Base-by-base conservation (phyloP, 2,888 invertebrate species). In the Apodemia zela region DNA sequence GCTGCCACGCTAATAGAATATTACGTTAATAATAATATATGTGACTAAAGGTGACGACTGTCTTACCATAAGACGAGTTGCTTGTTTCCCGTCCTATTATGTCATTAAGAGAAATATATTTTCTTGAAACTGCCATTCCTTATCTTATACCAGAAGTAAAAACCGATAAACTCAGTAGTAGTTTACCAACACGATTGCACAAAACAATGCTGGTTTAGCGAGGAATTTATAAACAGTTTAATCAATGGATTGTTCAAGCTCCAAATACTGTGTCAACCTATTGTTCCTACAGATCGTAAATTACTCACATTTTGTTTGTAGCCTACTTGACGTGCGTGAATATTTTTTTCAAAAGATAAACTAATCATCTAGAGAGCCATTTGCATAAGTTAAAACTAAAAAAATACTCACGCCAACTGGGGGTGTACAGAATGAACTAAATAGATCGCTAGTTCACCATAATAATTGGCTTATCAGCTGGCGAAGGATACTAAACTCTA, bases 211-310 rank as follows among this genome's bases (percentile, higher is more conserved):
- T 21, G 13, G 51, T 21, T 84, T 83, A 81, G 76, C 73, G 73
- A 71, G 73, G 78, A 77, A 80, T 85, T 85, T 81, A 85, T 85
- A 88, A 89, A 88, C 89, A 88, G 81, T 84, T 85, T 85, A 85
- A 85, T 85, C 66, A 67, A 61, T 81, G 81, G n/a, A 89, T 90
- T 89, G 89, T 89, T 88, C 81, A 79, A 80, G 75, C 76, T 79
- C 54, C 11, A 54, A 54, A 54, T 54, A 54, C 80, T 81, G 78
- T 83, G 79, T 81, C 81, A 78, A 73, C 66, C 81, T 73, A 87
- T 88, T 89, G 89, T 88, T 87, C 72, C 64, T 57, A 57, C 64
- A 61, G 6, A 54, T 25, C 60, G 47, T 65, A 33, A 59, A 63
- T 62, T 60, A 61, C 60, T 61, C 47, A 65, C 63, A 66, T 63